Conservation (phyloP, 2,113 vertebrate species). For the Phalacrocorax brasilianus region DNA sequence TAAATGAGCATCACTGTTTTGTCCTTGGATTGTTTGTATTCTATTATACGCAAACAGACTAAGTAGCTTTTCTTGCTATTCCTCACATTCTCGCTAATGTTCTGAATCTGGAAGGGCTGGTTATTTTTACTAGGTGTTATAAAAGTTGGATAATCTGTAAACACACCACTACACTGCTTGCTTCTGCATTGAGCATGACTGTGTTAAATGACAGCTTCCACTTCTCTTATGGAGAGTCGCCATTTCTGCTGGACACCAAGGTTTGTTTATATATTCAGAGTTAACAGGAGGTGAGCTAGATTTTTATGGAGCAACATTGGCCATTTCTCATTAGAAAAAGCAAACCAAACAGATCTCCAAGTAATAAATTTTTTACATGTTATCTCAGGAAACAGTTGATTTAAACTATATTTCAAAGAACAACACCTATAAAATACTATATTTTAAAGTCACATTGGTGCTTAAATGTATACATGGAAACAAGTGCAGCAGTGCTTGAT, state of each 20-base stretch:
- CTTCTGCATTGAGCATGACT: not conserved
- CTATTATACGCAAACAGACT: not conserved
- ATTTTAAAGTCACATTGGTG: not conserved
- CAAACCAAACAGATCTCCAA: not conserved
- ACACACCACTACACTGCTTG: not conserved
- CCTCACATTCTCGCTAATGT: not conserved
- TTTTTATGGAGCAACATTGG: not conserved
- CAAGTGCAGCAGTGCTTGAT: not conserved
- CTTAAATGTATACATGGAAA: not conserved
- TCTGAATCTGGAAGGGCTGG: not conserved
- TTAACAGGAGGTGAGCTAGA: not conserved
- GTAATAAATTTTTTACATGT: not conserved
- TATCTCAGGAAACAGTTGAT: slow-evolving; percentile 15
- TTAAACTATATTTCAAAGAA: not conserved
- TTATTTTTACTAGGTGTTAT: not conserved
- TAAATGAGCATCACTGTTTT: not conserved
- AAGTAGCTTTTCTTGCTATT: slow-evolving; percentile 15
- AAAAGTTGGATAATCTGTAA: not conserved
- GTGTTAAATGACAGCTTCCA: not conserved
- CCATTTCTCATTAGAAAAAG: not conserved
- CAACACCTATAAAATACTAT: not conserved
- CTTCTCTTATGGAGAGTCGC: not conserved
- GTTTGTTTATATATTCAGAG: not conserved
- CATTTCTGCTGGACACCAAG: not conserved
- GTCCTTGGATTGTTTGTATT: slow-evolving; percentile 4